Evolutionary conservation across 2,888 invertebrate genomes (phyloP).

Genomic region (Chrysopilus asiliformis): DNA sequence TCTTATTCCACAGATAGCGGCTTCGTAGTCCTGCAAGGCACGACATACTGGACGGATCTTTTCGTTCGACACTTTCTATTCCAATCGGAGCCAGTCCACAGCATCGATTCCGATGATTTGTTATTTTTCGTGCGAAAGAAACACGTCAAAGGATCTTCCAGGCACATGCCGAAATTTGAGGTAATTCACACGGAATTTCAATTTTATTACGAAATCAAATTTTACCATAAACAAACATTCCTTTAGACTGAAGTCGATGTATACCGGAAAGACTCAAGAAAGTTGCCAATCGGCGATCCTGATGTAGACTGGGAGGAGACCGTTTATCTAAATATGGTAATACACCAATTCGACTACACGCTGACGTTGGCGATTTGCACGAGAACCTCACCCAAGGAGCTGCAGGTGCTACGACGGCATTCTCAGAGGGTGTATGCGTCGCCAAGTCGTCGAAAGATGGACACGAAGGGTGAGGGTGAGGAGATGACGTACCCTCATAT

Average conservation of each 20-base stretch:
- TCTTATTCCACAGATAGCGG: constrained; percentile 65
- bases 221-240: background rate
- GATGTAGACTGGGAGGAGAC: constrained; percentile 99
- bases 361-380: constrained; percentile 96
- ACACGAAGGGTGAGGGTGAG: constrained; percentile 94
- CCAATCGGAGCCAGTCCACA: constrained; percentile 59
- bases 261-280: constrained; percentile 92
- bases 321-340: constrained; percentile 91
- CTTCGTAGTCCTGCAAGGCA: constrained; percentile 83
- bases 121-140: constrained; percentile 91
- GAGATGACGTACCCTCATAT: constrained; percentile 99
- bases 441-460: constrained; percentile 93
- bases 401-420: constrained; percentile 86
- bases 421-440: constrained; percentile 95
- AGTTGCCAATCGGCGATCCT: constrained; percentile 89
- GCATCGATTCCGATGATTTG: constrained; percentile 86
- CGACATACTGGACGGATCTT: constrained; percentile 90
- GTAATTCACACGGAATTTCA: constrained; percentile 35
- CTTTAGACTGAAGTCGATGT: constrained; percentile 86
- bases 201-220: no score
- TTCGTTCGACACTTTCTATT: constrained; percentile 90
- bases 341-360: constrained; percentile 98
- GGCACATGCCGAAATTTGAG: constrained; percentile 82
- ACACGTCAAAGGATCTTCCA: constrained; percentile 74
- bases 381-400: constrained; percentile 90